Evolutionary conservation across 2,888 invertebrate genomes (phyloP), one percentile per base, ranked within the genome.

Genomic region (Drosophila paracracens): DNA sequence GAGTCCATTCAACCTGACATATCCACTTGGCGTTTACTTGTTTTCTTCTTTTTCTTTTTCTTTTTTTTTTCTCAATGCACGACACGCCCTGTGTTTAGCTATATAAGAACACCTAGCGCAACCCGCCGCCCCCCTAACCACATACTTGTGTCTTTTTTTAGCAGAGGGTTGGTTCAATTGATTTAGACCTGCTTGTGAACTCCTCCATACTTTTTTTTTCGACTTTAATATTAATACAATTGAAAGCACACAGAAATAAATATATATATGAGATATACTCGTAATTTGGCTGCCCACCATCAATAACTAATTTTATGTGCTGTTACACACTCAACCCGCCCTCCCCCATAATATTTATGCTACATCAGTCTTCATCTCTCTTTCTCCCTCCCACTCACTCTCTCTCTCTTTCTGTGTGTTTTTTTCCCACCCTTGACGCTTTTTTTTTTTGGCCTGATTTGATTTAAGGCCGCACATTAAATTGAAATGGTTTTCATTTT

Each of bases 381-480:
- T 4, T 7, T 0, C 40, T 1, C 2, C 1, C n/a, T n/a, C 38
- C 8, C n/a, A n/a, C 8, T 8, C 38, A 1, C 29, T 33, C 33
- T 2, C 8, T 38, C 1, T 38, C 4, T 8, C 8, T 38, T 0
- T 38, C n/a, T 40, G 62, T 57, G 52, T 64, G 43, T 48, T 53
- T 43, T 53, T 72, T 67, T 68, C 76, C 57, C 77, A 81, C 79
- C 79, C 79, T 69, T 60, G 52, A 48, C 48, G 62, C 52, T 13
- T 35, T 65, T 57, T 48, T 65, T 56, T 48, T 51, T 46, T 8
- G 25, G 11, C 60, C 46, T 56, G 63, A 76, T 81, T 83, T 86
- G 87, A 85, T 85, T 81, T 85, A 85, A 86, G 79, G 79, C 83
- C 83, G 68, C 61, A 70, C 83, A 83, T 85, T 83, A 83, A 76